Evolutionary conservation across 2,797 vertebrate species (phyloP).

Genomic region (Florisuga fusca): DNA sequence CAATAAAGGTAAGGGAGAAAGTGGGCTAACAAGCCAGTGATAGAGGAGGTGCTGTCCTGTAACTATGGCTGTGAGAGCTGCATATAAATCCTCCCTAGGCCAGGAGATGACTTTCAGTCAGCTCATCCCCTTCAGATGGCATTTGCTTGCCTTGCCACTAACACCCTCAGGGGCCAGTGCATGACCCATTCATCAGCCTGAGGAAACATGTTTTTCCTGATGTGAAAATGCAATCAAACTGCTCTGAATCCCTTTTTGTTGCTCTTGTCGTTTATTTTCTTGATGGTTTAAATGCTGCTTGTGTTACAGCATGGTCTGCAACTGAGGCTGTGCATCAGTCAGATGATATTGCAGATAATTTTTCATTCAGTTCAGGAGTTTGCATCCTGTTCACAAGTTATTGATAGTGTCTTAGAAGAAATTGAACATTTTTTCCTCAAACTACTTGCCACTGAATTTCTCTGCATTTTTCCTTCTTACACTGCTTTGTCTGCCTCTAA

Average conservation of each 20-base stretch:
- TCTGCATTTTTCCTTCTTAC: slow-evolving; percentile 23
- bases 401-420: neutral
- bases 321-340: neutral
- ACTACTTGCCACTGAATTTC: neutral
- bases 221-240: slow-evolving; percentile 2
- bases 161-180: neutral
- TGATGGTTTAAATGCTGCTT: neutral
- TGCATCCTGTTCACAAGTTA: neutral
- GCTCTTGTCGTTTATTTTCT: slow-evolving; percentile 3
- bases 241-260: neutral
- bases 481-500: slow-evolving; percentile 25
- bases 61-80: neutral
- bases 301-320: neutral
- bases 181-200: neutral
- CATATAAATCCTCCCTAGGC: neutral
- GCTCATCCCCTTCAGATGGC: neutral
- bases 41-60: neutral
- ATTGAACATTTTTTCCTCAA: neutral
- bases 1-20: neutral
- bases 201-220: slow-evolving; percentile 29
- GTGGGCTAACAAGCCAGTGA: neutral
- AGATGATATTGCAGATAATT: neutral
- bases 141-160: neutral
- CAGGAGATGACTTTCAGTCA: neutral
- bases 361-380: slow-evolving; percentile 12